Base-by-base conservation (phyloP, 2,888 invertebrate genomes). In the Dryomyza anilis region DNA sequence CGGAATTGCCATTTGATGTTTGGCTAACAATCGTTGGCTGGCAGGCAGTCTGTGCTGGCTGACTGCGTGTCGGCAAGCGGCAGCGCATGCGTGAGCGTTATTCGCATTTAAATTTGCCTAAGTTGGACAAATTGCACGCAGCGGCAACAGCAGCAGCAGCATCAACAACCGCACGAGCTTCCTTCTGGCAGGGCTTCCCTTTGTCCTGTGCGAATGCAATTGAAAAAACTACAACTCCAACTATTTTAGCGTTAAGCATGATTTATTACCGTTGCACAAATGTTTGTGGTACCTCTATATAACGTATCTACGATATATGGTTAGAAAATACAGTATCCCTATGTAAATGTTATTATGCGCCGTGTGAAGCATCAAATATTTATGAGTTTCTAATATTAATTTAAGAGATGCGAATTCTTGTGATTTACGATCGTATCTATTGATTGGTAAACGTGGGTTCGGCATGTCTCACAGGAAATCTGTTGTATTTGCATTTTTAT, bases 101-200 rank as follows among this genome's bases (percentile, higher is more conserved):
- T 60, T 60, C 60, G 50, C 50, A 50, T 33, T 50, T 14, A 33
- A 50, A 50, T 48, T 52, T 61, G 61, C 36, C 52, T 52, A 61
- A 61, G 50, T 52, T 61, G 27, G 61, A 61, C 61, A 61, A 61
- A 61, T 61, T 61, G 61, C 39, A n/a, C 8, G 16, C 55, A 23
- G 21, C 33, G 21, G 19, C 55, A 21, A 21, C 16, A 4, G 14
- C 21, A 12, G 21, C 10, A 2, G 21, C 21, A 19, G 21, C 21
- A 7, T 33, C 12, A 19, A 25, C 27, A 25, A n/a, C 50, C 25
- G 50, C 23, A n/a, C n/a, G n/a, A n/a, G n/a, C n/a, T 43, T 43
- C 43, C 43, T 43, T 43, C 16, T 43, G 43, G 43, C 43, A 16
- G 10, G 5, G 27, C n/a, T 21, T 2, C 25, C 23, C 8, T 23